phyloP scores from a whole-genome alignment of 2,888 invertebrate genomes.

The Danaus chrysippus region DNA sequence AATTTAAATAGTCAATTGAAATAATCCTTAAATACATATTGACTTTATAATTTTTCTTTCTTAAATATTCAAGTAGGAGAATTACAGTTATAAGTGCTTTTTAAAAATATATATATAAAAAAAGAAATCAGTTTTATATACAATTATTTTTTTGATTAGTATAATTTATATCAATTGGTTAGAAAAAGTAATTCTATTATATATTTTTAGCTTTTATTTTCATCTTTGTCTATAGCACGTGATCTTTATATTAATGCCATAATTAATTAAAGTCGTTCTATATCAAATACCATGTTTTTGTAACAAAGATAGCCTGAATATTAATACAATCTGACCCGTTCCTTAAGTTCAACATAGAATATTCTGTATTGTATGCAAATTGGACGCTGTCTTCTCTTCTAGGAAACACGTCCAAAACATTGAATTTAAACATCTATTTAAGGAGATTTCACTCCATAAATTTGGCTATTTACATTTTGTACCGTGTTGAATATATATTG shows the following conservation, averaged over 20 bases:
- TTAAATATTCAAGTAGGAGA: too few relatives aligned
- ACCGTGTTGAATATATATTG: background rate
- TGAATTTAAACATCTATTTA: slow-evolving; percentile 33
- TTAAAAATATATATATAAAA: too few relatives aligned
- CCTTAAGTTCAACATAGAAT: slow-evolving; percentile 33
- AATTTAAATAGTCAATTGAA: slow-evolving; percentile 23
- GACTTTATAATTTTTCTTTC: slow-evolving; percentile 17
- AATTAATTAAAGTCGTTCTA: too few relatives aligned
- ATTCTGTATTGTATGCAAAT: slow-evolving; percentile 48
- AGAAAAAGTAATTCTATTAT: too few relatives aligned
- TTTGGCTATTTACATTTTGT: background rate
- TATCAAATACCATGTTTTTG: background rate
- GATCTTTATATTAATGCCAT: too few relatives aligned
- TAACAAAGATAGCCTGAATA: background rate
- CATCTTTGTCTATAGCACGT: too few relatives aligned
- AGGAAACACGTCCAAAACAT: slow-evolving; percentile 23
- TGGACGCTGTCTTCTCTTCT: slow-evolving; percentile 30
- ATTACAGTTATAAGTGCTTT: too few relatives aligned
- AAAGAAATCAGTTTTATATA: too few relatives aligned
- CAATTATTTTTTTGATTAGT: too few relatives aligned
- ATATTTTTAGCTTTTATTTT: too few relatives aligned
- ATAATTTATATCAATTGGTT: too few relatives aligned
- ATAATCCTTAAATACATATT: slow-evolving; percentile 38
- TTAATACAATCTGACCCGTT: slow-evolving; percentile 19
- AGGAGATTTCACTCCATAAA: background rate